Evolutionary conservation across 2,888 invertebrate species (phyloP), one percentile per base, ranked within the genome.

Genomic region (Terebella lapidaria): DNA sequence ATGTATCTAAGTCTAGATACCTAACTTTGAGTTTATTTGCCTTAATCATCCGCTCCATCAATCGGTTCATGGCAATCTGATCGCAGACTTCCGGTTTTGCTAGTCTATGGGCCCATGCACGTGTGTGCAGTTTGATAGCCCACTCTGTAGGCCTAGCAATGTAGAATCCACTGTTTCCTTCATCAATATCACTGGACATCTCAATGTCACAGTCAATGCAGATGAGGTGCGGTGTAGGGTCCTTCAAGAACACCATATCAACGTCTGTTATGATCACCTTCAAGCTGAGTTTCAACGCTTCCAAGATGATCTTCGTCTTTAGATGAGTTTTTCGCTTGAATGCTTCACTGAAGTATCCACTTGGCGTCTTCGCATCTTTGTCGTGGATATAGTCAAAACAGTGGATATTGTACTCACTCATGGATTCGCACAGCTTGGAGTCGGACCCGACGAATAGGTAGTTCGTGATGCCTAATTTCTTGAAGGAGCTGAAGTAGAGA

Each of bases 131-230:
- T 2, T 26, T 26, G n/a, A 58, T 65, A 1, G 26, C 53, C 15
- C 54, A 56, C 29, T 20, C 22, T 1, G 60, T 65, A 22, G 65
- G 63, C 24, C 52, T 20, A 1, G 54, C 61, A 45, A 63, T 20
- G 42, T 65, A 65, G 25, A 65, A 65, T 2, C 65, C 65, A 42
- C 56, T 58, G 30, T 65, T 65, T 3, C 57, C 52, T 35, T 63
- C 60, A 3, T 10, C 24, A 2, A 35, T 46, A 49, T 65, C 61
- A 51, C 54, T 60, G 42, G 56, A 56, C 24, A 65, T 63, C 20
- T 57, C 28, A n/a, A 65, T 58, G 29, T 65, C 65, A 51, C 62
- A 65, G 24, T 56, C 51, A 15, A 2, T 20, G 42, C 61, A 59
- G 18, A 20, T 24, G 3, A 64, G 20, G 28, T 49, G 56, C 15